A percentile compares a stretch with the other conserved stretches of the same genome.
Evolutionary conservation across 2,113 vertebrate species (phyloP).

Genomic region (Hydrochoerus hydrochaeris): DNA sequence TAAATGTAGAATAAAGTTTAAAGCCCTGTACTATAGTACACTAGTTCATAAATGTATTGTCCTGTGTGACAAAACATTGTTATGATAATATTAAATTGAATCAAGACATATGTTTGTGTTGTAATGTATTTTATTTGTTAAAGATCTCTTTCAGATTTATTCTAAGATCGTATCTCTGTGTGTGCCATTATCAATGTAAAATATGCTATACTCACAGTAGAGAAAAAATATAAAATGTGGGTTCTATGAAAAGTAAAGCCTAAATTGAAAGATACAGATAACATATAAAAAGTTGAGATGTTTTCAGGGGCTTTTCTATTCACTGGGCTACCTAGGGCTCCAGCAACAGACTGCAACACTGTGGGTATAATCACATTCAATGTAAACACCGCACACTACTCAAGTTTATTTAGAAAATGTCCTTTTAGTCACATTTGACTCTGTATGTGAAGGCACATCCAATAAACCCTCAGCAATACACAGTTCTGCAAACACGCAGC

Average conservation of each 20-base stretch:
- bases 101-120: not conserved
- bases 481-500: slow-evolving; percentile 48
- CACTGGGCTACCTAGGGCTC: not conserved
- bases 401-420: slow-evolving; percentile 45
- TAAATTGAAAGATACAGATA: not conserved
- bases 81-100: slow-evolving; percentile 22
- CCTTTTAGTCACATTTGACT: slow-evolving; percentile 57
- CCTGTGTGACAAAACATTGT: slow-evolving; percentile 20
- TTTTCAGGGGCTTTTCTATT: not conserved
- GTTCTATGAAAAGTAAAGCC: not conserved
- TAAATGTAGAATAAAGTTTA: slow-evolving; percentile 36
- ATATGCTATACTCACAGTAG: not conserved
- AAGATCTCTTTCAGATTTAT: slow-evolving; percentile 39
- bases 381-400: not conserved
- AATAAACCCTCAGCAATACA: slow-evolving; percentile 35
- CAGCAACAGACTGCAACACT: slow-evolving; percentile 18
- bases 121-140: slow-evolving; percentile 33
- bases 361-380: slow-evolving; percentile 19
- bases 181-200: slow-evolving; percentile 20
- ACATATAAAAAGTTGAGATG: not conserved
- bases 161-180: slow-evolving; percentile 2
- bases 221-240: not conserved
- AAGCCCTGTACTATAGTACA: not conserved
- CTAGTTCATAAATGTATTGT: not conserved
- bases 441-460: slow-evolving; percentile 43